Evolutionary conservation across 2,113 vertebrate genomes (phyloP).

Genomic region (Calypte anna): DNA sequence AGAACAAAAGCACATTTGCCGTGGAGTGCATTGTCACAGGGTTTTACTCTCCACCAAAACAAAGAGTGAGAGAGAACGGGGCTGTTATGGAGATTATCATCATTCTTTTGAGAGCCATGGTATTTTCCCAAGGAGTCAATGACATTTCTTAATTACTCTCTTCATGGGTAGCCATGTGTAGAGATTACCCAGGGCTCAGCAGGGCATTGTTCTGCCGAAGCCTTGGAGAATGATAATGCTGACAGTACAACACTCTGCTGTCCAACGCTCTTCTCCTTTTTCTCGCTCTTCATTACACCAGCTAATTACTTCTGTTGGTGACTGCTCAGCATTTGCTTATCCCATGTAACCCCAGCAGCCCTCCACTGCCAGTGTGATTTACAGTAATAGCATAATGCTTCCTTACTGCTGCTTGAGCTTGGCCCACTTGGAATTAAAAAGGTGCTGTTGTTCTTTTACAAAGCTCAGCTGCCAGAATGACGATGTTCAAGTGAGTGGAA

Average conservation of each 20-base stretch:
- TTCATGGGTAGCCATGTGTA: slow-evolving; percentile 74
- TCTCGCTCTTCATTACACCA: slow-evolving; percentile 71
- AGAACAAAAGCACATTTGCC: background rate
- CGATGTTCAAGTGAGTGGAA: background rate
- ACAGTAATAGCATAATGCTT: slow-evolving; percentile 1
- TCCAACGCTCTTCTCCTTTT: slow-evolving; percentile 22
- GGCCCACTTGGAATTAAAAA: background rate
- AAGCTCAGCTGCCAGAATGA: background rate
- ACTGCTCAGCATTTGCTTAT: slow-evolving; percentile 15
- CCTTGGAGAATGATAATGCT: slow-evolving; percentile 70
- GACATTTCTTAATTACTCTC: slow-evolving; percentile 79
- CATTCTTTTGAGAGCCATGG: slow-evolving; percentile 20
- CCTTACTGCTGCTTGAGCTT: background rate
- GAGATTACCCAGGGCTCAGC: slow-evolving; percentile 70
- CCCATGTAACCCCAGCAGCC: slow-evolving; percentile 27
- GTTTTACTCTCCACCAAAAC: slow-evolving; percentile 3
- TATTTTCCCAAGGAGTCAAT: slow-evolving; percentile 70
- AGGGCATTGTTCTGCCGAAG: slow-evolving; percentile 50
- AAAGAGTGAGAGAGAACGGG: background rate
- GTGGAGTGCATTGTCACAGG: background rate
- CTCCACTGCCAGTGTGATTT: slow-evolving; percentile 55
- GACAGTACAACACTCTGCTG: slow-evolving; percentile 47
- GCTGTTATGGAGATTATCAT: slow-evolving; percentile 29
- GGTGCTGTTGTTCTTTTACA: background rate
- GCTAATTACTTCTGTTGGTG: slow-evolving; percentile 72